These are phyloP conservation scores for Calephelis nemesis DNA, from an alignment of 1,140 invertebrate species.

Conservation along the genomic window DNA sequence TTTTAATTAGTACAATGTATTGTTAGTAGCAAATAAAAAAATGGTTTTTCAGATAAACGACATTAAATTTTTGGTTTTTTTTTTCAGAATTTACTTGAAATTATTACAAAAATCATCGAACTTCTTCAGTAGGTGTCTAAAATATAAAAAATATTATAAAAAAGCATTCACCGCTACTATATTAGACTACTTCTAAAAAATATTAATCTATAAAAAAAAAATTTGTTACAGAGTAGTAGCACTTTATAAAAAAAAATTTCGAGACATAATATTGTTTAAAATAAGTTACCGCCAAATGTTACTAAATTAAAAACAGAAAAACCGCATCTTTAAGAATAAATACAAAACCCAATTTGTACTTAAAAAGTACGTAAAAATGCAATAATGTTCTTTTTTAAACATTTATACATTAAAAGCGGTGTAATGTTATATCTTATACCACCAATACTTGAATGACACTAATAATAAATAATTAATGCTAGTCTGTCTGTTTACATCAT, in stretches of 20 bases:
- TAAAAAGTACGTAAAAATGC: slow-evolving; percentile 8
- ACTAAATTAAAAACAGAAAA: slow-evolving; percentile 3
- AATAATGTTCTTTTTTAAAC: background rate
- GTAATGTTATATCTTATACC: slow-evolving; percentile 28
- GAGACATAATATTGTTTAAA: background rate
- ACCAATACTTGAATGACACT: slow-evolving; percentile 34
- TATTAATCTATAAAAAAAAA: no score
- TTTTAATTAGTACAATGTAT: no score
- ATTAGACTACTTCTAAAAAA: no score
- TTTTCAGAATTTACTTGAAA: no score
- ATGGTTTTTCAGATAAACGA: no score
- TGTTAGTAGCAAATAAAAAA: no score
- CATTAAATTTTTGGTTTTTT: no score
- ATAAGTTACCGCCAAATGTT: background rate
- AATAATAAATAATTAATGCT: slow-evolving; percentile 63
- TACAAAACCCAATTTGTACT: slow-evolving; percentile 16
- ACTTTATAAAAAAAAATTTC: background rate
- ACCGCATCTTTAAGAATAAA: slow-evolving; percentile 4
- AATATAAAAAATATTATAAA: no score
- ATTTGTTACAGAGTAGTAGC: no score
- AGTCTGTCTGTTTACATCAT: slow-evolving; percentile 48
- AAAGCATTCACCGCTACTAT: no score
- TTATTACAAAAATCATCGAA: background rate
- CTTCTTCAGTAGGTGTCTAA: background rate
- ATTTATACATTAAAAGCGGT: slow-evolving; percentile 23